Conservation (phyloP, 2,113 vertebrate species). For the Corydoras maculifer region DNA sequence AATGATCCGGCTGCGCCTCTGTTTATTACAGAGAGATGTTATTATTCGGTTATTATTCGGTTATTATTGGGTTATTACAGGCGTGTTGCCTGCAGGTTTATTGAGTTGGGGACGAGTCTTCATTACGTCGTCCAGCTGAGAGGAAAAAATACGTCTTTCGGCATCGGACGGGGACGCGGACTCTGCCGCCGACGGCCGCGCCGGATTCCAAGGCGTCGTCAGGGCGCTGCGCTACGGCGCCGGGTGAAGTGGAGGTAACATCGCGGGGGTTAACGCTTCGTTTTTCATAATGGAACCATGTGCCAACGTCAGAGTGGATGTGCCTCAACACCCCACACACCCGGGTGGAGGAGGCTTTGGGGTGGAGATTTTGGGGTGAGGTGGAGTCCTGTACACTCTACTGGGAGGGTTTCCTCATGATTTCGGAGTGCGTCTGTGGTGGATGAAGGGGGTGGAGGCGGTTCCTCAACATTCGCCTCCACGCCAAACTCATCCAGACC, state of each 20-base stretch:
- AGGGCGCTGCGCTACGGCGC: not conserved
- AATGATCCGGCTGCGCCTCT: constrained; percentile 22
- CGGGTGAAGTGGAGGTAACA: not conserved
- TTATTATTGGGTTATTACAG: constrained; percentile 14
- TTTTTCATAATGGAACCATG: too few species aligned
- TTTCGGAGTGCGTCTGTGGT: too few species aligned
- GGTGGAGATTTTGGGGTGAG: too few species aligned
- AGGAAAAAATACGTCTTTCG: constrained; percentile 13
- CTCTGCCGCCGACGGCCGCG: constrained; percentile 15
- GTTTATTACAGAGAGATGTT: constrained; percentile 31
- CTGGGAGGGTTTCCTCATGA: too few species aligned
- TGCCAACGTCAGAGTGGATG: too few species aligned
- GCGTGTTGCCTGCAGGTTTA: constrained; percentile 29
- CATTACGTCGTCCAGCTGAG: constrained; percentile 31
- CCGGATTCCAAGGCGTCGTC: constrained; percentile 14
- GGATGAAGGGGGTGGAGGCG: too few species aligned
- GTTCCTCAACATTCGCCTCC: too few species aligned
- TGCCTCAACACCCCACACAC: too few species aligned
- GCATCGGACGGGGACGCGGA: constrained; percentile 7
- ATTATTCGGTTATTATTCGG: too few species aligned
- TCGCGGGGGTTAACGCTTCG: not conserved
- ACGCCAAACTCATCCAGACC: too few species aligned
- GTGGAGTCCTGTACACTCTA: too few species aligned
- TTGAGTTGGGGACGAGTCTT: constrained; percentile 29
- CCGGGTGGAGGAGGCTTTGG: too few species aligned